phyloP scores from a whole-genome alignment of 2,888 invertebrate genomes.

The Dicyrtomina minuta region DNA sequence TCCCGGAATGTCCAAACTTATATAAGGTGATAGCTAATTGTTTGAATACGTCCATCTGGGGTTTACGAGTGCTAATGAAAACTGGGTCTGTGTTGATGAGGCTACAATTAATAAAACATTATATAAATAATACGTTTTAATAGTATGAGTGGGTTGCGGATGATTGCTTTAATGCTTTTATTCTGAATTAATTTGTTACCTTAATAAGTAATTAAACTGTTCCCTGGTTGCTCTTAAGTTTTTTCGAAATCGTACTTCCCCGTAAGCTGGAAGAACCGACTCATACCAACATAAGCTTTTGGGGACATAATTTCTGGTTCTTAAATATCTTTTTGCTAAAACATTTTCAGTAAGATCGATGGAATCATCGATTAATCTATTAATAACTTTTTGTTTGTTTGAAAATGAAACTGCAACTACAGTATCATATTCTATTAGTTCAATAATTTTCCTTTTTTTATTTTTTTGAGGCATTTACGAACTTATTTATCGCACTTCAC shows the following conservation, averaged over 20 bases:
- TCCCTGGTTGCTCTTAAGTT: background rate
- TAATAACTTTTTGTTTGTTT: background rate
- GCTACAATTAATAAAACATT: background rate
- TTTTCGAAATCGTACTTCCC: background rate
- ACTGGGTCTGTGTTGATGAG: background rate
- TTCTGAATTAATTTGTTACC: no score
- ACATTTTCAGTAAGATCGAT: background rate
- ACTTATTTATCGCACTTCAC: no score
- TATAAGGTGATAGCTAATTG: conserved; percentile 26
- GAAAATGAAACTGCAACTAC: background rate
- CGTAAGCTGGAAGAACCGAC: background rate
- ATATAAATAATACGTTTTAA: no score
- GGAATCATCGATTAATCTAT: background rate
- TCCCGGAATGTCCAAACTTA: conserved; percentile 22
- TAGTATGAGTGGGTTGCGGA: no score
- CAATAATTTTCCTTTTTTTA: background rate
- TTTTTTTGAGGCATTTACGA: background rate
- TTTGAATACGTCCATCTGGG: background rate
- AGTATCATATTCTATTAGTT: background rate
- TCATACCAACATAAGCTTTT: background rate
- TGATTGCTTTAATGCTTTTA: no score
- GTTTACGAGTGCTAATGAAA: background rate
- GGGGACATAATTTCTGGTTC: background rate
- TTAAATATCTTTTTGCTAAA: background rate
- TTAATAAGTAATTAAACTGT: background rate